A percentile compares a stretch with the other conserved stretches of the same genome.
Evolutionary conservation across 2,113 vertebrate genomes (phyloP).

Genomic region (Tychaedon coryphoeus): DNA sequence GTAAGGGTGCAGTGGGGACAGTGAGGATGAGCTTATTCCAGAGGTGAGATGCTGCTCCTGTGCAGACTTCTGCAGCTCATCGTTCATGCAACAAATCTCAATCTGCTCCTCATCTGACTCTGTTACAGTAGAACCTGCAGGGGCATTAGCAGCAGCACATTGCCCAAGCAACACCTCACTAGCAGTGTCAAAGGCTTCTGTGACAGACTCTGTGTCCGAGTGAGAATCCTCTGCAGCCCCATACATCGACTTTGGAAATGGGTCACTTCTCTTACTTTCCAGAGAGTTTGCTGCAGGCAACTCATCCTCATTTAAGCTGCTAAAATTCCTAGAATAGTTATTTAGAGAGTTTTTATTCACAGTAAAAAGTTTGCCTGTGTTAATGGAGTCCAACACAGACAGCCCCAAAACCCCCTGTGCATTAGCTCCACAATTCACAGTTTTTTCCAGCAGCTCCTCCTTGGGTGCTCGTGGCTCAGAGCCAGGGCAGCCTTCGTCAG

Average conservation of each 20-base stretch:
- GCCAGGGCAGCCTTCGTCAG: not conserved
- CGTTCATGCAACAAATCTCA: slow-evolving; percentile 75
- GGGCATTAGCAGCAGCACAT: not conserved
- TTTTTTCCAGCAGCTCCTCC: not conserved
- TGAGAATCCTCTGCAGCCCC: slow-evolving; percentile 79
- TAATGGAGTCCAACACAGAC: slow-evolving; percentile 72
- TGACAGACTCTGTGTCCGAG: slow-evolving; percentile 77
- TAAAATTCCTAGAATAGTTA: slow-evolving; percentile 84
- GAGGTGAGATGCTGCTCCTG: not conserved
- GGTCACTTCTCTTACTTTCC: not conserved
- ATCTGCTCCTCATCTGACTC: slow-evolving; percentile 86
- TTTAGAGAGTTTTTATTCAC: slow-evolving; percentile 80
- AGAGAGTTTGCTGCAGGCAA: slow-evolving; percentile 4
- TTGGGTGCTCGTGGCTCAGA: not conserved
- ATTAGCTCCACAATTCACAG: not conserved
- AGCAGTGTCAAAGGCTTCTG: slow-evolving; percentile 28
- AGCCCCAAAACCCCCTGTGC: slow-evolving; percentile 60
- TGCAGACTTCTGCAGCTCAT: accelerated
- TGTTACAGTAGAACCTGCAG: not conserved
- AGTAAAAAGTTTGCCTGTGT: slow-evolving; percentile 72
- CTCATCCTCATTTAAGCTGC: slow-evolving; percentile 70
- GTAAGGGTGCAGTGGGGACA: not conserved
- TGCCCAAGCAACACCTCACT: not conserved
- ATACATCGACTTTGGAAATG: slow-evolving; percentile 74
- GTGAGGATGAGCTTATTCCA: not conserved